Percentiles rank a stretch among this genome's conserved stretches.
phyloP scores from a whole-genome alignment of 2,797 vertebrate species.

The Amblyopsis hoosieri region DNA sequence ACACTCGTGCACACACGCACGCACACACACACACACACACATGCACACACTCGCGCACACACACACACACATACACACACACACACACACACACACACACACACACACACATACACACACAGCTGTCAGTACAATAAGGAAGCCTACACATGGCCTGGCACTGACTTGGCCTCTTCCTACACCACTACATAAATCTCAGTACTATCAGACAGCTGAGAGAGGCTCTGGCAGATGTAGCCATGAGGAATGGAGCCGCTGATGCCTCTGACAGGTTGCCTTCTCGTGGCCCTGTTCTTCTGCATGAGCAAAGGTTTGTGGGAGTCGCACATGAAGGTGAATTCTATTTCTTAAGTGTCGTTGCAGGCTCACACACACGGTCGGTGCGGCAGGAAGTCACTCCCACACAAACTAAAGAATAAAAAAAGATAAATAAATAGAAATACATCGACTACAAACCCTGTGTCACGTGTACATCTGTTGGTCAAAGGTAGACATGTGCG shows the following conservation, averaged over 20 bases:
- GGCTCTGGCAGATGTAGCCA: conserved; percentile 67
- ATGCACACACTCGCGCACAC: background rate
- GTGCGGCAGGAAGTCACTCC: too few species aligned
- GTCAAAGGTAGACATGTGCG: background rate
- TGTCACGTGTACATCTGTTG: background rate
- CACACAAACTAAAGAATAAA: too few species aligned
- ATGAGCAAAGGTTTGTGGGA: conserved; percentile 42
- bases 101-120: background rate
- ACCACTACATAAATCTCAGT: conserved; percentile 70
- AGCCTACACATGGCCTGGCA: conserved; percentile 62
- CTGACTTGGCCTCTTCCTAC: conserved; percentile 66
- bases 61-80: background rate
- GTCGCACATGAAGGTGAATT: conserved; percentile 45
- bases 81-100: background rate
- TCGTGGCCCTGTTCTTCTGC: conserved; percentile 54
- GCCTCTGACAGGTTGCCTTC: conserved; percentile 65
- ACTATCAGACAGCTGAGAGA: conserved; percentile 69
- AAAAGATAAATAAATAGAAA: conserved; percentile 5
- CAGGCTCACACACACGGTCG: too few species aligned
- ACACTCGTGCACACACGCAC: background rate
- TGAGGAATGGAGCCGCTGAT: conserved; percentile 63
- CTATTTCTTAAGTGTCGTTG: too few species aligned
- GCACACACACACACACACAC: background rate
- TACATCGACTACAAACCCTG: background rate
- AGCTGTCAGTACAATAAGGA: background rate